Base-by-base conservation (phyloP, 2,888 invertebrate species). In the Unio pictorum region DNA sequence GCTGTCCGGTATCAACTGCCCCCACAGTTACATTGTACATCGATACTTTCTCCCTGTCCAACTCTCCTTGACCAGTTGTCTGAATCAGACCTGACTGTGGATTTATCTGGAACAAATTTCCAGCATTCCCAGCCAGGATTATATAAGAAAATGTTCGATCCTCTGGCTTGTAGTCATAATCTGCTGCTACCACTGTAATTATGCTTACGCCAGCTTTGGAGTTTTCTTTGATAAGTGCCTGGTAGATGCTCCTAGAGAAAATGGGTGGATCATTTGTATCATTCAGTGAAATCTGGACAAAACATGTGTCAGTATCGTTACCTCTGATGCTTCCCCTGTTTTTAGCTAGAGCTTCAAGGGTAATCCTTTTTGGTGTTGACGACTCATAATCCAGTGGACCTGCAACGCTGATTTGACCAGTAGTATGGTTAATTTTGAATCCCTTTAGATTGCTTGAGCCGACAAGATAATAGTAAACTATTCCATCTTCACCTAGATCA, bases 251-350 rank as follows among this genome's bases (percentile, higher is more conserved):
- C 84, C 94, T 93, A n/a, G 94, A 90, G 88, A 98, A 98, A 88
- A 96, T 95, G 0, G 98, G 98, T 0, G 98, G 96, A 91, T 98
- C 98, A 88, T 98, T 98, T 28, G 97, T 97, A 89, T 98, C 98
- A 91, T 97, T 96, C 75, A 98, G 95, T 0, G 95, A 95, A 75
- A 98, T 94, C 64, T 96, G 95, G 0, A 98, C 95, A 90, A 96
- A 96, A 5, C 97, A 97, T 91, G 96, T 96, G 87, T 97, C 97
- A 0, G 97, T 97, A 86, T 98, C 97, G 88, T 97, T 97, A 4
- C 98, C 98, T 58, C 94, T 93, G 80, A 98, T 97, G 26, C 96
- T 95, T 20, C 98, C 98, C 65, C 94, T 94, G 88, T 98, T 98
- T 91, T 98, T 98, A 0, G 97, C 97, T 92, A 98, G 93, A 0